Evolutionary conservation across 2,113 vertebrate genomes (phyloP).

Genomic region (Apodemus sylvaticus): DNA sequence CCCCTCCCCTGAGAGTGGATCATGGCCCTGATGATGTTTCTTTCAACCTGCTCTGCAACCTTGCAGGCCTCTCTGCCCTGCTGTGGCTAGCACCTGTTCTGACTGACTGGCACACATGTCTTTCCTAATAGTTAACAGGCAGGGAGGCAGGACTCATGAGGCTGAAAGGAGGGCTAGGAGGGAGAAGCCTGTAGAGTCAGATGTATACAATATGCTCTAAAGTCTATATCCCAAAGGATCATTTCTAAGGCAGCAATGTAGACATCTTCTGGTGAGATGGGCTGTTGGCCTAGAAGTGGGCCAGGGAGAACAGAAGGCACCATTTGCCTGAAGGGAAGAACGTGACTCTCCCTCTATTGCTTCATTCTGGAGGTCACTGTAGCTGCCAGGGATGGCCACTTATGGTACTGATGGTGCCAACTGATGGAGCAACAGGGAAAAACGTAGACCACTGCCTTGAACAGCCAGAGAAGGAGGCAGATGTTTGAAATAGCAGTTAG

Average conservation of each 20-base stretch:
- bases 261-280: background rate
- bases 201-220: background rate
- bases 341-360: rapidly evolving
- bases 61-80: background rate
- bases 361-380: background rate
- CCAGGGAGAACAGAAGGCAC: background rate
- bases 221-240: background rate
- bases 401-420: too few relatives aligned
- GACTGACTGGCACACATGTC: background rate
- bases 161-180: background rate
- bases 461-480: background rate
- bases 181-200: background rate
- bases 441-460: background rate
- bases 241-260: background rate
- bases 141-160: background rate
- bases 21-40: background rate
- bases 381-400: background rate
- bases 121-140: background rate
- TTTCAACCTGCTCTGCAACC: background rate
- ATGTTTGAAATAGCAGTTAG: background rate
- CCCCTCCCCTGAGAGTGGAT: background rate
- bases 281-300: background rate
- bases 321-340: background rate
- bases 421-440: background rate
- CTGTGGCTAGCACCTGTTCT: background rate